Evolutionary conservation across 2,113 vertebrate species (phyloP), one percentile per base, ranked within the genome.

Genomic region (Psilopogon haemacephalus): DNA sequence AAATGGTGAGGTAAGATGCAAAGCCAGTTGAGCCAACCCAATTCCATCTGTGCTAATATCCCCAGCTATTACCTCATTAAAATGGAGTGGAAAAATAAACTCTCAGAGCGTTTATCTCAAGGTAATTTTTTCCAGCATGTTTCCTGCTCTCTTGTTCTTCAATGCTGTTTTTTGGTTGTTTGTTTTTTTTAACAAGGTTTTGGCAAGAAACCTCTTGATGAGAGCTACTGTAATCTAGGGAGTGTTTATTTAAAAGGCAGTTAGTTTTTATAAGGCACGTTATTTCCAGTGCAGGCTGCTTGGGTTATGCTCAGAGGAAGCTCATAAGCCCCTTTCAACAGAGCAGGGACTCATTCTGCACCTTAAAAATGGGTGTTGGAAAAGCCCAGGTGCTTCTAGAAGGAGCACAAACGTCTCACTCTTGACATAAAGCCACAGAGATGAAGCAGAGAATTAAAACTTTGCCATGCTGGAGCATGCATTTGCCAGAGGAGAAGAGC

Each of bases 221-320:
- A 32, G 80, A 91, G 80, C 86, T 64, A 26, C 81, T 38, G 56
- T 70, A 84, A 67, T 37, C 14, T 44, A 11, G 33, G 1, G 11
- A 79, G 37, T 67, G 63, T 84, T 93, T 85, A 70, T 91, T 89
- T 93, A 11, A 65, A 79, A 32, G 21, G 40, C 26, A 82, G 21
- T 72, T 64, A 37, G 44, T 4, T 85, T 67, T 85, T 81, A 40
- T 18, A 50, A 89, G 37, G 74, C 23, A 5, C 26, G 0, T 82
- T 63, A 70, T 73, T 87, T 68, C 59, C 68, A 4, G 27, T n/a
- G 35, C 54, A 76, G 59, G 63, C 67, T 27, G 58, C 63, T 62
- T 26, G 17, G 20, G 11, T 2, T 28, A n/a, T 20, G 48, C 48
- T 77, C 14, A 9, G 32, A 18, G 70, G 70, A 58, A 87, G 15